These are phyloP conservation scores for Manis crassicaudata DNA, from an alignment of 2,797 vertebrate species.

Conservation along the genomic window DNA sequence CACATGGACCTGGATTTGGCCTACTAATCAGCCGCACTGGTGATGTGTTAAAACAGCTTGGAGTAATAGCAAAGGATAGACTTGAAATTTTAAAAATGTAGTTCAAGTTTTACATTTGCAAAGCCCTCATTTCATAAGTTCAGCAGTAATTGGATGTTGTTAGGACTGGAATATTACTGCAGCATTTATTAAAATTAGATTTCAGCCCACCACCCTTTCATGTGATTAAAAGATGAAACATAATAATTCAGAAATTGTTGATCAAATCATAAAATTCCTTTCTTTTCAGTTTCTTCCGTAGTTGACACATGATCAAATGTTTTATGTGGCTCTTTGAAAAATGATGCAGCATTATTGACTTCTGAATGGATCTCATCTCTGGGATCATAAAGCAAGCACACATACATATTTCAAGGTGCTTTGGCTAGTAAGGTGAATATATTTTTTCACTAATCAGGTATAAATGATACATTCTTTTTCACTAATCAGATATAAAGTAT, in stretches of 20 bases:
- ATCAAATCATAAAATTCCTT: not conserved
- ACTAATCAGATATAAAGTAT: not conserved
- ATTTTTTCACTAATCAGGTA: not conserved
- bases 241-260: not conserved
- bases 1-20: not conserved
- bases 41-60: not conserved
- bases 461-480: not conserved
- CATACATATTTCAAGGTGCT: not conserved
- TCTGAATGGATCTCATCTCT: not conserved
- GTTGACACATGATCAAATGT: not conserved
- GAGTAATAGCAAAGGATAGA: not conserved
- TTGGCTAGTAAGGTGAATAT: not conserved
- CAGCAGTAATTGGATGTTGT: not conserved
- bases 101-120: not conserved
- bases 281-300: conserved; percentile 14
- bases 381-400: not conserved
- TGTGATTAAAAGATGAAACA: conserved; percentile 4
- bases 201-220: not conserved
- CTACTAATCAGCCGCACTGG: not conserved
- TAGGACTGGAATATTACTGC: not conserved
- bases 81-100: not conserved
- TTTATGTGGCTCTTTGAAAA: not conserved
- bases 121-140: not conserved
- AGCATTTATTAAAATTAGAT: conserved; percentile 46
- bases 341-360: not conserved